phyloP scores from a whole-genome alignment of 2,888 invertebrate species.

The Hyposoter didymator region DNA sequence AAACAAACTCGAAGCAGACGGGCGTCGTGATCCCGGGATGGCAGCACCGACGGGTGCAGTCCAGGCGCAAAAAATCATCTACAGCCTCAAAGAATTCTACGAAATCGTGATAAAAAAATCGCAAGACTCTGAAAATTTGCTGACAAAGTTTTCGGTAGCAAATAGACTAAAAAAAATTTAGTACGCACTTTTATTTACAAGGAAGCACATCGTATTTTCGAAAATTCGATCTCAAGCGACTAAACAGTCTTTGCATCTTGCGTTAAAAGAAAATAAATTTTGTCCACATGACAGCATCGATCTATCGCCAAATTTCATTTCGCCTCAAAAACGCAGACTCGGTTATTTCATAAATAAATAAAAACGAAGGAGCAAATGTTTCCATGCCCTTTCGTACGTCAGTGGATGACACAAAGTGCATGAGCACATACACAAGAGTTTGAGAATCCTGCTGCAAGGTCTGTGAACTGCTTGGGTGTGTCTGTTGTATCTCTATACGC shows the following conservation, averaged over 20 bases:
- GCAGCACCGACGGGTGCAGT: not conserved
- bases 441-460: conserved; percentile 1
- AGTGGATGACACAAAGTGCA: not conserved
- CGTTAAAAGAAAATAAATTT: too few species aligned
- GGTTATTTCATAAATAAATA: not conserved
- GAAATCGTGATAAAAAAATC: too few species aligned
- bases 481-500: conserved; percentile 21
- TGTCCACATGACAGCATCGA: too few species aligned
- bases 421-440: not conserved
- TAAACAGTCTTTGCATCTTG: not conserved
- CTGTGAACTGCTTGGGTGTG: not conserved
- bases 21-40: not conserved
- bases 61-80: not conserved
- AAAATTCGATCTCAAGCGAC: not conserved
- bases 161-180: not conserved
- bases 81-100: not conserved
- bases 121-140: not conserved
- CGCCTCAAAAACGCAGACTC: not conserved
- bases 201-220: not conserved
- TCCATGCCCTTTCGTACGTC: conserved; percentile 4
- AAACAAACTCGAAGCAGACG: conserved; percentile 75
- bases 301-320: not conserved
- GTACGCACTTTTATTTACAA: not conserved
- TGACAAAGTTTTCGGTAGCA: not conserved
- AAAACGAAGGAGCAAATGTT: not conserved